These are phyloP conservation scores for Orientallactaga sibirica DNA, from an alignment of 2,797 vertebrate species.

Conservation along the genomic window DNA sequence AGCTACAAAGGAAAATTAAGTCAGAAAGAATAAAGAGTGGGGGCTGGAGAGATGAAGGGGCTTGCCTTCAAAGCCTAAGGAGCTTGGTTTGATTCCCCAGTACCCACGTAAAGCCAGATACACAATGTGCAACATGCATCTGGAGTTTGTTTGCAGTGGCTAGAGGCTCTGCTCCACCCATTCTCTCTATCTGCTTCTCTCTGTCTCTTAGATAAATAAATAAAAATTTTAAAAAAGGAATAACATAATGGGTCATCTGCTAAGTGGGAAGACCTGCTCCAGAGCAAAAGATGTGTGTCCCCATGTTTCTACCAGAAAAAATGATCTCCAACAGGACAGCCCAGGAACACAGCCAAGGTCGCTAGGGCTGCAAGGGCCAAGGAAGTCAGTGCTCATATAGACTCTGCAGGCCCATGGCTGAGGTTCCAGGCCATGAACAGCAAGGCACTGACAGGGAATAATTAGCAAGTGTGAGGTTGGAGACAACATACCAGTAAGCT, in stretches of 20 bases:
- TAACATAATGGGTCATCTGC: neutral
- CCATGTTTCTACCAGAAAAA: neutral
- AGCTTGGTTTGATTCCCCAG: too few relatives aligned
- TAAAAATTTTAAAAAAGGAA: neutral
- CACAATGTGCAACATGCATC: too few relatives aligned
- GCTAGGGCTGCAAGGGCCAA: neutral
- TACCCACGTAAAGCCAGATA: too few relatives aligned
- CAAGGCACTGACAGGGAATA: neutral
- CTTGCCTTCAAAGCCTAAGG: too few relatives aligned
- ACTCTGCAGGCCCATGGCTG: rapidly evolving
- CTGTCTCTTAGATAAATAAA: too few relatives aligned
- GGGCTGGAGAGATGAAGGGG: neutral
- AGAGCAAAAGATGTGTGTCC: neutral
- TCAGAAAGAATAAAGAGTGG: neutral
- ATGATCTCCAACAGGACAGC: neutral
- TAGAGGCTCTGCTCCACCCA: too few relatives aligned
- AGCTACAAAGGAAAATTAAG: neutral
- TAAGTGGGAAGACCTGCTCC: neutral
- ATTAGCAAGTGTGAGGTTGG: neutral
- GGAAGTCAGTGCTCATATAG: neutral
- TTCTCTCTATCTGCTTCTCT: too few relatives aligned
- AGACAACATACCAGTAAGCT: neutral
- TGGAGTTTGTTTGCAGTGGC: too few relatives aligned
- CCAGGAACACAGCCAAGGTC: rapidly evolving
- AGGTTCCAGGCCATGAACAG: neutral